Evolutionary conservation across 2,888 invertebrate genomes (phyloP).

Genomic region (Pheosia gnoma): DNA sequence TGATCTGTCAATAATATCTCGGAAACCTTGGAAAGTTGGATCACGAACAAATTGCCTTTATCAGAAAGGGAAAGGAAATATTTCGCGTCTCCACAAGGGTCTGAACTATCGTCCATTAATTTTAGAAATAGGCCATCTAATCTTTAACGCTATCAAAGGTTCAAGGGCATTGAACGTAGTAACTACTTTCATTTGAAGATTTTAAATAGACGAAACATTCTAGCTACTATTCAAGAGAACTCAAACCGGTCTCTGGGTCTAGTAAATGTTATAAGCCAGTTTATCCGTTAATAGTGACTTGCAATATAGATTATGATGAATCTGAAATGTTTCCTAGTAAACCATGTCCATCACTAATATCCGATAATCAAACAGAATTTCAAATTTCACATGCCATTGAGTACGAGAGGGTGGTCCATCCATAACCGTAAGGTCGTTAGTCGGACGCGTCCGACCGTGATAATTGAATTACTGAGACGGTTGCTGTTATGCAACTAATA

Average conservation of each 20-base stretch:
- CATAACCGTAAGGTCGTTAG: constrained; percentile 6
- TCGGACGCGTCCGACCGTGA: constrained; percentile 3
- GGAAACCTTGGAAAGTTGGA: neutral
- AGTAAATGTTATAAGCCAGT: no score
- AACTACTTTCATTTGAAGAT: neutral
- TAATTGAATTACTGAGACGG: constrained; percentile 8
- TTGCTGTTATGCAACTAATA: constrained; percentile 3
- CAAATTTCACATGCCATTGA: constrained; percentile 4
- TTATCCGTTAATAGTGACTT: no score
- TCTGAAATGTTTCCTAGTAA: neutral
- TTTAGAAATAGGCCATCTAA: constrained; percentile 3
- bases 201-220: neutral
- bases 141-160: neutral
- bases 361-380: neutral
- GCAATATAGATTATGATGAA: no score
- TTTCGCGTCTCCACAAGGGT: neutral
- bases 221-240: no score
- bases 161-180: neutral
- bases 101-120: constrained; percentile 2
- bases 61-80: neutral
- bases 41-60: constrained; percentile 1
- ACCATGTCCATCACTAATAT: neutral
- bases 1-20: constrained; percentile 4
- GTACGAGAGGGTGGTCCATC: neutral
- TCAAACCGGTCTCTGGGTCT: no score